A percentile compares a stretch with the other conserved stretches of the same genome.
phyloP scores from a whole-genome alignment of 1,140 invertebrate genomes.

The Trialeurodes vaporariorum region DNA sequence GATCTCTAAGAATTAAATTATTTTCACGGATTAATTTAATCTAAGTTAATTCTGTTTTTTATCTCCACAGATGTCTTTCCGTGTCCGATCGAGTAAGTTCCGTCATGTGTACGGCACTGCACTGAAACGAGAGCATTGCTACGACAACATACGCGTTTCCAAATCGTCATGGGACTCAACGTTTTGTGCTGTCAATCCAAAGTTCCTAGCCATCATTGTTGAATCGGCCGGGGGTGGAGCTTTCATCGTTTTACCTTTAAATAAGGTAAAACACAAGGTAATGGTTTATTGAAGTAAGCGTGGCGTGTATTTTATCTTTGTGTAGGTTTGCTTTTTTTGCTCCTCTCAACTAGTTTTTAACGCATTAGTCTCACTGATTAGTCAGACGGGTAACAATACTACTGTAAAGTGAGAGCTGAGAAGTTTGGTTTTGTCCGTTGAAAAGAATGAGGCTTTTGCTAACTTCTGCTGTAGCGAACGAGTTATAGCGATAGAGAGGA shows the following conservation, averaged over 20 bases:
- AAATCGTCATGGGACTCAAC: conserved; percentile 98
- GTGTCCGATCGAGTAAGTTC: conserved; percentile 92
- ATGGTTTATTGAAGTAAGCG: not conserved
- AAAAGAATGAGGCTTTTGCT: no score
- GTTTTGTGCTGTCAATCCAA: conserved; percentile 98
- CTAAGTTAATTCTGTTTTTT: not conserved
- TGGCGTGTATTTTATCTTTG: no score
- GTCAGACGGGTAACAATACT: no score
- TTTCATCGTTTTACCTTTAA: conserved; percentile 93
- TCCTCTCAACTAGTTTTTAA: no score
- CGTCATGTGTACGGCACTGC: conserved; percentile 96
- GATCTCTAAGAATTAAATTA: no score
- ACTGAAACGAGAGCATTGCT: conserved; percentile 94
- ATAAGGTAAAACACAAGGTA: conserved; percentile 58
- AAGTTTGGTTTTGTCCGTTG: no score
- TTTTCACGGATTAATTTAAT: not conserved
- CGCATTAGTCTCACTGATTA: no score
- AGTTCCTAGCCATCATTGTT: conserved; percentile 97
- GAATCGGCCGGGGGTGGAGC: conserved; percentile 97
- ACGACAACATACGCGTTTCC: conserved; percentile 96
- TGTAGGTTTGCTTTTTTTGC: no score
- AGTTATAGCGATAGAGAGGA: no score
- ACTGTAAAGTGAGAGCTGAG: no score
- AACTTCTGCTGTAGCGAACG: no score
- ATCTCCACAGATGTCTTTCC: conserved; percentile 68